Evolutionary conservation across 2,888 invertebrate species (phyloP).

Genomic region (Norana najaformis): DNA sequence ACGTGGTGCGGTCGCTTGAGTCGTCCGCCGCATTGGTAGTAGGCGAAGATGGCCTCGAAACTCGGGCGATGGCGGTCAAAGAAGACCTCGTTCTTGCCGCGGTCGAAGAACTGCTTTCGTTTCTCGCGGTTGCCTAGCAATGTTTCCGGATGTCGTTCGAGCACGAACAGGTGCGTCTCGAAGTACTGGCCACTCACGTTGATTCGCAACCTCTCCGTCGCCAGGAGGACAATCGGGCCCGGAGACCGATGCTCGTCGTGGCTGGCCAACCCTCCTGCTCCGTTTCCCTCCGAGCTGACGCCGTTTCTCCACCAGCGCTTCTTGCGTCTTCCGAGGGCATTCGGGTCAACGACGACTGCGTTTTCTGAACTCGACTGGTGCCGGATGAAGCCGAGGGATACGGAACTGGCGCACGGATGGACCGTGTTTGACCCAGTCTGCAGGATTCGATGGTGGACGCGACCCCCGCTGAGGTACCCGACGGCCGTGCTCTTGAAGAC

Average conservation of each 20-base stretch:
- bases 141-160: conserved; percentile 60
- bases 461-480: conserved; percentile 39
- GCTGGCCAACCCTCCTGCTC: neutral
- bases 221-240: conserved; percentile 29
- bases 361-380: conserved; percentile 17
- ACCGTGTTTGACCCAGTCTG: conserved; percentile 33
- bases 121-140: conserved; percentile 60
- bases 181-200: conserved; percentile 62
- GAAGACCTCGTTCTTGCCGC: conserved; percentile 58
- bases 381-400: conserved; percentile 28
- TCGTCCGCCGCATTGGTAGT: conserved; percentile 61
- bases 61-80: conserved; percentile 62
- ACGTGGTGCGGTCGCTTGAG: conserved; percentile 58
- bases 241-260: neutral
- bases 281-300: neutral
- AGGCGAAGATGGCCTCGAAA: conserved; percentile 61
- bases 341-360: neutral
- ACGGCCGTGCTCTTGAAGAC: conserved; percentile 40
- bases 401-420: conserved; percentile 24
- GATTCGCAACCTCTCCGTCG: conserved; percentile 54
- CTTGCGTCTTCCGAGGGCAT: neutral
- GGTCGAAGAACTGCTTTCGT: conserved; percentile 57
- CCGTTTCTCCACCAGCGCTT: conserved; percentile 27
- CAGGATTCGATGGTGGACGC: conserved; percentile 38
- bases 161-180: conserved; percentile 56